Percentiles rank a stretch among this genome's conserved stretches.
These are phyloP conservation scores for Acropternis orthonyx DNA, from an alignment of 2,797 vertebrate species.

Conservation along the genomic window DNA sequence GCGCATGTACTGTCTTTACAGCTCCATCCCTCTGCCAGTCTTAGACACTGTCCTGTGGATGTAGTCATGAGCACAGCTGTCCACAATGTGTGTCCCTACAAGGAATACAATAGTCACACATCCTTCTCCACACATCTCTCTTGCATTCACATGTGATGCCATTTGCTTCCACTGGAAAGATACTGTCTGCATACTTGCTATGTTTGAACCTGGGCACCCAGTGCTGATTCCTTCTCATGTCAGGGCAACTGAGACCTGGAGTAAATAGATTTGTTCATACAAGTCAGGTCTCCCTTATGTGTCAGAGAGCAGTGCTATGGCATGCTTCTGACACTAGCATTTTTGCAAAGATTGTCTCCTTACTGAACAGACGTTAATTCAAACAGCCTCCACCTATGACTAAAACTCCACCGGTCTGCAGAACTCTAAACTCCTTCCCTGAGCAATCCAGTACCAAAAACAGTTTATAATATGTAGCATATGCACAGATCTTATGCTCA, in stretches of 20 bases:
- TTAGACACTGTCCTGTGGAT: not conserved
- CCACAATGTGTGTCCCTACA: not conserved
- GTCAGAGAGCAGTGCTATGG: not conserved
- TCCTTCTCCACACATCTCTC: not conserved
- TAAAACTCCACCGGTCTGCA: not conserved
- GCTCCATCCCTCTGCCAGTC: not conserved
- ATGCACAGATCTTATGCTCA: not conserved
- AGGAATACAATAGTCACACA: not conserved
- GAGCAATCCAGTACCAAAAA: not conserved
- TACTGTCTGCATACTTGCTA: not conserved
- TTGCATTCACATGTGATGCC: not conserved
- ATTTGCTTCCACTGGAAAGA: not conserved
- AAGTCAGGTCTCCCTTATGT: not conserved
- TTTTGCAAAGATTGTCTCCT: not conserved
- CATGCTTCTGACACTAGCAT: not conserved
- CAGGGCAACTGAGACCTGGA: not conserved
- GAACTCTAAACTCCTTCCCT: not conserved
- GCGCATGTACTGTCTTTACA: accelerated
- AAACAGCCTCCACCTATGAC: not conserved
- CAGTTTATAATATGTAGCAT: accelerated
- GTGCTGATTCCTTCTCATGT: not conserved
- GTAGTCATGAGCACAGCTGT: not conserved
- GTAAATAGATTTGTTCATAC: not conserved
- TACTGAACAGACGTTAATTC: not conserved
- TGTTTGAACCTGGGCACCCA: not conserved